Evolutionary conservation across 2,888 invertebrate genomes (phyloP).

Genomic region (Balanococcus diminutus): DNA sequence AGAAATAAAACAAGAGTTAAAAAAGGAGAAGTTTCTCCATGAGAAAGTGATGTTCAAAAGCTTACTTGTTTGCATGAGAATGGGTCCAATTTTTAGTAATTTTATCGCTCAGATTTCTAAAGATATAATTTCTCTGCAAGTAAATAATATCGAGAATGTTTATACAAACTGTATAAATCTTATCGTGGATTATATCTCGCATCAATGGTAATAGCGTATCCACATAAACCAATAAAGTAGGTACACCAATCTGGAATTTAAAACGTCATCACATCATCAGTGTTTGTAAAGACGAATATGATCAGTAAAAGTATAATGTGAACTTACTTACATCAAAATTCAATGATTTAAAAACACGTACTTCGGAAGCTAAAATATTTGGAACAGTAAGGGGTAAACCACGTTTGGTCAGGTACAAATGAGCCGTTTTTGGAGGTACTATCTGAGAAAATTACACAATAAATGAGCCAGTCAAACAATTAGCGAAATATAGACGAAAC

Average conservation of each 20-base stretch:
- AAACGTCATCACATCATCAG: background rate
- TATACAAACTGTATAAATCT: conserved; percentile 46
- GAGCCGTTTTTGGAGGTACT: conserved; percentile 46
- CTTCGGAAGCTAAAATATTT: conserved; percentile 43
- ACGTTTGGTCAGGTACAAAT: conserved; percentile 36
- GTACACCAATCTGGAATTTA: conserved; percentile 45
- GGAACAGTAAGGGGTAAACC: conserved; percentile 12
- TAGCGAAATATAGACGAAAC: background rate
- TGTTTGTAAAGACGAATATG: background rate
- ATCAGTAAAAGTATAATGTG: background rate
- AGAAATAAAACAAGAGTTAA: background rate
- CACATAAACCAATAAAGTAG: conserved; percentile 45
- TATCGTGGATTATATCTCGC: conserved; percentile 41
- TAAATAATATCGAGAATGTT: conserved; percentile 47
- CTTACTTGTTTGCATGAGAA: conserved; percentile 43
- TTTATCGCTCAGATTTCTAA: conserved; percentile 41
- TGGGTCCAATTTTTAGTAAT: conserved; percentile 41
- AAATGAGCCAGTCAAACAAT: background rate
- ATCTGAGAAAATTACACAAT: conserved; percentile 1
- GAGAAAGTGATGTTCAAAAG: background rate
- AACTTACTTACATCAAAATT: conserved; percentile 50
- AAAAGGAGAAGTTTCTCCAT: background rate
- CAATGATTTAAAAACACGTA: conserved; percentile 44
- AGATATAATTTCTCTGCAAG: conserved; percentile 37
- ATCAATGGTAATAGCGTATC: conserved; percentile 45